phyloP scores from a whole-genome alignment of 1,140 invertebrate genomes.

The Panulirus ornatus region DNA sequence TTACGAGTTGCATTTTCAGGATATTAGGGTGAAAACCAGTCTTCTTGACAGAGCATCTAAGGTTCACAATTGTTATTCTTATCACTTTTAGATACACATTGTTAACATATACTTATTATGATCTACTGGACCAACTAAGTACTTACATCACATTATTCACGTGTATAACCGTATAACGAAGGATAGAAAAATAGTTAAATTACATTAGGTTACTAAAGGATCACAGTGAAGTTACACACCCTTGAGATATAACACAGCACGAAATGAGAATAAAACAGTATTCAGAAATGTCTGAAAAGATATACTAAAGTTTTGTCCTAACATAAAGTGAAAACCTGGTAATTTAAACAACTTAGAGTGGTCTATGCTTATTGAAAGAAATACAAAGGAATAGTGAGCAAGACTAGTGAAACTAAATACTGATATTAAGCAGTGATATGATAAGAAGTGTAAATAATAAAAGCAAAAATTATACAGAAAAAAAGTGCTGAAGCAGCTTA shows the following conservation, averaged over 20 bases:
- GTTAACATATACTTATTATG: conserved; percentile 49
- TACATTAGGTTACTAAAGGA: conserved; percentile 44
- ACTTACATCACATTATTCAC: conserved; percentile 67
- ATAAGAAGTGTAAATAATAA: conserved; percentile 32
- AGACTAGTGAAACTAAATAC: conserved; percentile 68
- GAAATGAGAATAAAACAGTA: conserved; percentile 34
- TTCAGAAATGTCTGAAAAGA: conserved; percentile 26
- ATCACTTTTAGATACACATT: conserved; percentile 45
- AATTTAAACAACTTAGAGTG: background rate
- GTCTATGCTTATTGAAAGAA: background rate
- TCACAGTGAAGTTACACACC: conserved; percentile 40
- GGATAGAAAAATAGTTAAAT: conserved; percentile 58
- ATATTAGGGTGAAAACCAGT: background rate
- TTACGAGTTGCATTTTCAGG: background rate
- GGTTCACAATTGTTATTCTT: conserved; percentile 19
- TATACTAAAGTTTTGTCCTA: conserved; percentile 36
- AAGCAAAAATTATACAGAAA: conserved; percentile 22
- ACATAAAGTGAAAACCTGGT: background rate
- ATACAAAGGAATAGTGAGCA: conserved; percentile 21
- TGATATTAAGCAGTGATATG: conserved; percentile 63
- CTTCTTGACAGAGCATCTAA: conserved; percentile 16
- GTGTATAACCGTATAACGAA: conserved; percentile 55
- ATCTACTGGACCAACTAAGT: conserved; percentile 47
- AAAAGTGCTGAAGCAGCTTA: conserved; percentile 58
- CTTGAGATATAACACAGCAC: conserved; percentile 5